phyloP scores from a whole-genome alignment of 2,888 invertebrate genomes.

The Pammene aurita region DNA sequence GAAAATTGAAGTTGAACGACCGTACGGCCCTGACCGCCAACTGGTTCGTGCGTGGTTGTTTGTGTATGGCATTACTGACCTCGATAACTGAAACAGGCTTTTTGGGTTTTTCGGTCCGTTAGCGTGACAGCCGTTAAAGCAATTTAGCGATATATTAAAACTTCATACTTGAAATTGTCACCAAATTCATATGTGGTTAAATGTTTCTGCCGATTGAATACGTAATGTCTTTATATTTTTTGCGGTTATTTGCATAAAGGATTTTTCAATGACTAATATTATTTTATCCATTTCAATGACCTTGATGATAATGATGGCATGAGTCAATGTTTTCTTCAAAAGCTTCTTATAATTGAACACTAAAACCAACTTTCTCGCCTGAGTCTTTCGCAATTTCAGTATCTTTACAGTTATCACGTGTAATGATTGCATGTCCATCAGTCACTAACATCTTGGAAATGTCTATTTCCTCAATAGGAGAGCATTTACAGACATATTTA shows the following conservation, averaged over 20 bases:
- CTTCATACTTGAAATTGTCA: slow-evolving; percentile 18
- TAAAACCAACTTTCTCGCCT: slow-evolving; percentile 13
- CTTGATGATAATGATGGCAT: slow-evolving; percentile 14
- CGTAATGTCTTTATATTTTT: background rate
- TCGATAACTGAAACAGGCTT: slow-evolving; percentile 54
- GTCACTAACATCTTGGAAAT: slow-evolving; percentile 2
- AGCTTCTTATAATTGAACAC: background rate
- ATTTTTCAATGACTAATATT: slow-evolving; percentile 4
- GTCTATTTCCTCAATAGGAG: slow-evolving; percentile 10
- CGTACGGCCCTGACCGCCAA: slow-evolving; percentile 61
- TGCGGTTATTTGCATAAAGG: slow-evolving; percentile 16
- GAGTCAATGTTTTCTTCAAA: slow-evolving; percentile 7
- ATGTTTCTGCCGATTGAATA: slow-evolving; percentile 10
- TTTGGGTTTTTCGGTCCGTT: slow-evolving; percentile 52
- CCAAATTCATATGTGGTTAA: slow-evolving; percentile 6
- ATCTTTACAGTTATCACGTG: background rate
- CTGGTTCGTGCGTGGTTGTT: slow-evolving; percentile 47
- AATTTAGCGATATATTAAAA: slow-evolving; percentile 39
- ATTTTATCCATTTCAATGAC: slow-evolving; percentile 8
- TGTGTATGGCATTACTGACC: slow-evolving; percentile 58
- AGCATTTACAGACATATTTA: background rate
- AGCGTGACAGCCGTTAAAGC: slow-evolving; percentile 44
- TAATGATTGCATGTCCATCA: background rate
- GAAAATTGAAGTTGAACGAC: slow-evolving; percentile 50
- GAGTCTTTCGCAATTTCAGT: background rate